Percentiles rank a stretch among this genome's conserved stretches.
Evolutionary conservation across 2,797 vertebrate species (phyloP).

Genomic region (Clarias laeviceps): DNA sequence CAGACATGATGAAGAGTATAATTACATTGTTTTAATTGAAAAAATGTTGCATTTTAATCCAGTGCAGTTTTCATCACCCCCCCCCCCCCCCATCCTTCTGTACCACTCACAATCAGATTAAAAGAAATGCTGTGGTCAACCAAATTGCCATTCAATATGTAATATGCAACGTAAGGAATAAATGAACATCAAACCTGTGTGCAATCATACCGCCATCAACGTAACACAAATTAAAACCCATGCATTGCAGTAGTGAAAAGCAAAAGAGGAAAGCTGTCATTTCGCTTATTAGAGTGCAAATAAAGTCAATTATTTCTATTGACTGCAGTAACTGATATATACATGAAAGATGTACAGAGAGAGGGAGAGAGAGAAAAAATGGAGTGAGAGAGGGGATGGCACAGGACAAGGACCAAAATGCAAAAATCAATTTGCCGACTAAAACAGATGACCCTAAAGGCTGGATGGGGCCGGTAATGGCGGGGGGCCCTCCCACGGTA

Average conservation of each 20-base stretch:
- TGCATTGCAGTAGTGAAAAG: conserved; percentile 2
- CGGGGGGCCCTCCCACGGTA: conserved; percentile 54
- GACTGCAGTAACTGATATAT: conserved; percentile 26
- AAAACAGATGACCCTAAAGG: conserved; percentile 63
- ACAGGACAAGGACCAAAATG: conserved; percentile 56
- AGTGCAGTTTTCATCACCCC: conserved; percentile 12
- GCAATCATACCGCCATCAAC: conserved; percentile 1
- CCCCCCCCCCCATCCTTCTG: no score
- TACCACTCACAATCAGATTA: background rate
- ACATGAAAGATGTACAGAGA: background rate
- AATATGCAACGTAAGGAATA: conserved; percentile 11
- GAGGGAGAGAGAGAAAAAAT: conserved; percentile 17
- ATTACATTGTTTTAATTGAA: conserved; percentile 71
- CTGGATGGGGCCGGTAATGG: conserved; percentile 60
- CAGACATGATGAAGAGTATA: conserved; percentile 57
- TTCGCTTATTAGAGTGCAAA: conserved; percentile 30
- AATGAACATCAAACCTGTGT: background rate
- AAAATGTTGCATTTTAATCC: conserved; percentile 53
- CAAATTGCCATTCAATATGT: conserved; percentile 10
- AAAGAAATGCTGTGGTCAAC: conserved; percentile 12
- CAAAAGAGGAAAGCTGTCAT: background rate
- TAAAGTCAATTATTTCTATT: conserved; percentile 23
- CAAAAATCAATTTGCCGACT: conserved; percentile 65
- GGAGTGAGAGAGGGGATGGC: conserved; percentile 34
- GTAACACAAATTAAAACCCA: conserved; percentile 25